Conservation (phyloP, 2,888 invertebrate species). For the Brachycybe producta region DNA sequence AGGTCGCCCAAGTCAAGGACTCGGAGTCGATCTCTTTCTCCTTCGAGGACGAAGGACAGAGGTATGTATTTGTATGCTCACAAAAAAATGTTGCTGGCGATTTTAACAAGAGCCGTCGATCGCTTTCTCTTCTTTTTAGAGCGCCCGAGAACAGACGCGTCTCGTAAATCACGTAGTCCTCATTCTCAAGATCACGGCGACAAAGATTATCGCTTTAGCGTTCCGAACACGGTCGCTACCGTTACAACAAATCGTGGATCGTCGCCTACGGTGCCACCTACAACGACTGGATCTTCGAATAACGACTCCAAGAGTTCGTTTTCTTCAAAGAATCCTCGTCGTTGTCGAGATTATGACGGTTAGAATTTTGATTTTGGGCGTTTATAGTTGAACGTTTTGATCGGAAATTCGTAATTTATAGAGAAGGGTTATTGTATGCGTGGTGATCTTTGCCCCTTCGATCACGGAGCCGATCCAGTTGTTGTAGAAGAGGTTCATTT, state of each 20-base stretch:
- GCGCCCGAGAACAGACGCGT: conserved; percentile 11
- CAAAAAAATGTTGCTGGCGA: neutral
- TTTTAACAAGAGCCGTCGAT: neutral
- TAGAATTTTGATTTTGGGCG: conserved; percentile 23
- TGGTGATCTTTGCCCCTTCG: conserved; percentile 91
- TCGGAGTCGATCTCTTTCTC: conserved; percentile 17
- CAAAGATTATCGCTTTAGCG: conserved; percentile 20
- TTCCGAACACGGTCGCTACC: neutral
- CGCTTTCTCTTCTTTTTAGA: conserved; percentile 5
- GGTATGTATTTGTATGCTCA: conserved; percentile 2
- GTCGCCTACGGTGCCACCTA: conserved; percentile 1
- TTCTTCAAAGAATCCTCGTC: conserved; percentile 32
- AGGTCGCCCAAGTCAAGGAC: too few species aligned
- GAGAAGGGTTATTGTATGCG: conserved; percentile 92
- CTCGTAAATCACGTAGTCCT: conserved; percentile 14
- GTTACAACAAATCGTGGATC: neutral
- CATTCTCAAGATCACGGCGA: conserved; percentile 21
- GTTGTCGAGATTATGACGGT: conserved; percentile 80
- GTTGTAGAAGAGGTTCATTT: conserved; percentile 73
- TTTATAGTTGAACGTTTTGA: neutral
- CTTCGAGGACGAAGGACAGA: conserved; percentile 22
- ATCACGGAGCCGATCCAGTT: conserved; percentile 92
- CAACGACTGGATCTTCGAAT: conserved; percentile 1
- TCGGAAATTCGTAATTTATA: conserved; percentile 34
- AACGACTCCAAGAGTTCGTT: conserved; percentile 3